Percentiles rank a stretch among this genome's conserved stretches.
Conservation (phyloP, 2,888 invertebrate species). For the Pandemis corylana region DNA sequence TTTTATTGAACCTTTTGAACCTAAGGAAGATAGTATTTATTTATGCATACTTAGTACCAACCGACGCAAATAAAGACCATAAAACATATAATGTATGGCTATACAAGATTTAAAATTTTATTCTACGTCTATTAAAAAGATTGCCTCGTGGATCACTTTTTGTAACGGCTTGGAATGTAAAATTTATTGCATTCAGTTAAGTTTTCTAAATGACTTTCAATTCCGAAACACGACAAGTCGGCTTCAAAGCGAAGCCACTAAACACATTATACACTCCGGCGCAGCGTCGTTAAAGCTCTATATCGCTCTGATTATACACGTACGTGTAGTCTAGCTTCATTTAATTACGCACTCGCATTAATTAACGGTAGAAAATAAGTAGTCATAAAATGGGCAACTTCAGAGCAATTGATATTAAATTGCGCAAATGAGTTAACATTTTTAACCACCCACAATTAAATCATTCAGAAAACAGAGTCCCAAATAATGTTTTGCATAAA, state of each 20-base stretch:
- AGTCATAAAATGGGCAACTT: slow-evolving; percentile 49
- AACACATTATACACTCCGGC: slow-evolving; percentile 44
- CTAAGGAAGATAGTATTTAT: slow-evolving; percentile 7
- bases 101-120: slow-evolving; percentile 30
- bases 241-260: slow-evolving; percentile 50
- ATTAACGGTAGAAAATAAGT: slow-evolving; percentile 51
- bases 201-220: slow-evolving; percentile 73
- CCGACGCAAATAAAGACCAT: slow-evolving; percentile 8
- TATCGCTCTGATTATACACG: slow-evolving; percentile 46
- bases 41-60: slow-evolving; percentile 14
- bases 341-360: slow-evolving; percentile 47
- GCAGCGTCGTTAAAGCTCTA: slow-evolving; percentile 47
- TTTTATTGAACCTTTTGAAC: background rate
- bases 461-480: background rate
- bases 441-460: slow-evolving; percentile 11
- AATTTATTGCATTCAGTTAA: slow-evolving; percentile 72
- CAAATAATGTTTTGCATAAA: background rate
- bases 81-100: slow-evolving; percentile 30
- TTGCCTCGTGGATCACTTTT: slow-evolving; percentile 55
- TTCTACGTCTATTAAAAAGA: slow-evolving; percentile 44
- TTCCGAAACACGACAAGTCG: slow-evolving; percentile 65
- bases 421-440: slow-evolving; percentile 38
- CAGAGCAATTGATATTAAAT: slow-evolving; percentile 49
- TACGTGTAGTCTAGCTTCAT: slow-evolving; percentile 43
- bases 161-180: slow-evolving; percentile 70